Conservation (phyloP, 2,797 vertebrate species). For the Phataginus tetradactyla region DNA sequence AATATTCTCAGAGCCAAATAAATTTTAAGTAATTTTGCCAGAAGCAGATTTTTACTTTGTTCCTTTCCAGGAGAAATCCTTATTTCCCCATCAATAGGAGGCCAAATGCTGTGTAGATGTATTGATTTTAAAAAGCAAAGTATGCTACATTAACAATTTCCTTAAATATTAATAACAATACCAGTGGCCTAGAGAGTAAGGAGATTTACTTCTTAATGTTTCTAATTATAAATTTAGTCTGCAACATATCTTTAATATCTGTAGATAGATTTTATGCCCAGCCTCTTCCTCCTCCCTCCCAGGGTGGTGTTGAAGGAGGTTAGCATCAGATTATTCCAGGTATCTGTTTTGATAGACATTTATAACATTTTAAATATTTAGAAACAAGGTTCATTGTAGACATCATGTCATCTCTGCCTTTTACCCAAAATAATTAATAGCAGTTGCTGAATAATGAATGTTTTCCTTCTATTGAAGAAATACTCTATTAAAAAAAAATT, state of each 20-base stretch:
- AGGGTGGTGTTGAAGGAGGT: not conserved
- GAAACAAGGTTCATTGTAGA: not conserved
- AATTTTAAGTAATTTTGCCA: conserved; percentile 46
- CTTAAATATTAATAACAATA: conserved; percentile 47
- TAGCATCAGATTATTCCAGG: conserved; percentile 14
- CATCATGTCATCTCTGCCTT: not conserved
- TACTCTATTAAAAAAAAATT: not conserved
- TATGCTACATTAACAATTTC: conserved; percentile 36
- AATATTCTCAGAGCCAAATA: conserved; percentile 36
- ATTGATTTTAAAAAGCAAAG: conserved; percentile 52
- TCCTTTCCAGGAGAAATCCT: conserved; percentile 45
- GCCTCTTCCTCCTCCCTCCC: not conserved
- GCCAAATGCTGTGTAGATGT: conserved; percentile 9
- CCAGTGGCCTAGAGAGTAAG: not conserved
- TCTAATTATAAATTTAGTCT: conserved; percentile 33
- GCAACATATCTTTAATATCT: not conserved
- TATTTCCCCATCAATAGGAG: conserved; percentile 2
- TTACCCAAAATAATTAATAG: conserved; percentile 15
- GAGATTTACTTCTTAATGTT: conserved; percentile 3
- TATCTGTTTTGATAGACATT: not conserved
- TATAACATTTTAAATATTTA: not conserved
- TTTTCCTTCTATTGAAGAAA: conserved; percentile 6
- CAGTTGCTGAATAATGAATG: not conserved
- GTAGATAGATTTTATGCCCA: not conserved
- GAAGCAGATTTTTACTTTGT: conserved; percentile 34